These are phyloP conservation scores for Orthosia incerta DNA, from an alignment of 2,888 invertebrate species.

Conservation along the genomic window DNA sequence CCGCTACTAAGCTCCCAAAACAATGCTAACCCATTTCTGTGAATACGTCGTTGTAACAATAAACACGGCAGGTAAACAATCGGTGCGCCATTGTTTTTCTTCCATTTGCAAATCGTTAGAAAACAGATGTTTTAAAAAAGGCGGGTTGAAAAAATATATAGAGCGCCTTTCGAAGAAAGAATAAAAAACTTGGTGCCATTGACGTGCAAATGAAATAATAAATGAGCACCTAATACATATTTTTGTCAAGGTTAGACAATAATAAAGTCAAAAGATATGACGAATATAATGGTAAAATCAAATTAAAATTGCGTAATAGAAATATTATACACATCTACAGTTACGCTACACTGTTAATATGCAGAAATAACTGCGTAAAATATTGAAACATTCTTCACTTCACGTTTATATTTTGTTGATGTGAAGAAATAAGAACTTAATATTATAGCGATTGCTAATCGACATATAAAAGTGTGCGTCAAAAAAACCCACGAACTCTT, in stretches of 20 bases:
- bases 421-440: slow-evolving; percentile 11
- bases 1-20: slow-evolving; percentile 19
- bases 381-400: background rate
- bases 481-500: slow-evolving; percentile 8
- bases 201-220: background rate
- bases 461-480: background rate
- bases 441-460: background rate
- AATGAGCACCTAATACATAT: background rate
- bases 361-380: slow-evolving; percentile 2
- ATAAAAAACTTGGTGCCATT: background rate
- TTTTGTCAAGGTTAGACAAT: slow-evolving; percentile 7
- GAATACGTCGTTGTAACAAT: slow-evolving; percentile 30
- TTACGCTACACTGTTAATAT: background rate
- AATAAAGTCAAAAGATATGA: slow-evolving; percentile 8
- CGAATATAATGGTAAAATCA: slow-evolving; percentile 5
- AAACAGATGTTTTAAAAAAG: slow-evolving; percentile 27
- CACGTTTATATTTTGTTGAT: background rate
- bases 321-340: background rate
- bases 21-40: slow-evolving; percentile 45
- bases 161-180: background rate
- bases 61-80: slow-evolving; percentile 46
- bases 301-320: slow-evolving; percentile 24
- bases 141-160: background rate
- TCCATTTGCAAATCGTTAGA: slow-evolving; percentile 39
- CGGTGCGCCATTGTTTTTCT: slow-evolving; percentile 38